Conservation (phyloP, 2,797 vertebrate species). For the Crocidura indochinensis region DNA sequence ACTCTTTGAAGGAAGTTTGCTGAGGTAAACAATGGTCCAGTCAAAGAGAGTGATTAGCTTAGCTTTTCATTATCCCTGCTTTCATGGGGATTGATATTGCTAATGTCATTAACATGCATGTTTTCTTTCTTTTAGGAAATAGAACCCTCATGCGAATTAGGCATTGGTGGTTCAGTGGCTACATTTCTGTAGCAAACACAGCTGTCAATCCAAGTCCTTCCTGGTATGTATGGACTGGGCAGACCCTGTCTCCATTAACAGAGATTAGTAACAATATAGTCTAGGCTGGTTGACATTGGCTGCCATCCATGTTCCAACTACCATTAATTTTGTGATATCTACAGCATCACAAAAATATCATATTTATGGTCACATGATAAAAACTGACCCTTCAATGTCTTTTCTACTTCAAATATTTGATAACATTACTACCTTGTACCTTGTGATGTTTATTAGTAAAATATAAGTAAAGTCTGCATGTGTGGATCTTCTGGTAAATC, state of each 20-base stretch:
- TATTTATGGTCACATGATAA: not conserved
- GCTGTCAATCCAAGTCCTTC: not conserved
- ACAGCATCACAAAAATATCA: not conserved
- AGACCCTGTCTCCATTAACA: too few relatives aligned
- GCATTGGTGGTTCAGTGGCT: not conserved
- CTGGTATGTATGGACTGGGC: not conserved
- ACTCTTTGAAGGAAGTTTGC: not conserved
- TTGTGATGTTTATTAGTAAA: not conserved
- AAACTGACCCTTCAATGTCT: not conserved
- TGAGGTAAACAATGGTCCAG: not conserved
- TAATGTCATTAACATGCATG: not conserved
- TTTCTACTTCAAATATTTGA: not conserved
- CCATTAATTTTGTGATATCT: not conserved
- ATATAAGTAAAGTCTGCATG: not conserved
- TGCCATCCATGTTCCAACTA: not conserved
- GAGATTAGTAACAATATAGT: accelerated
- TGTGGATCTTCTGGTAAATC: not conserved
- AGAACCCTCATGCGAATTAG: not conserved
- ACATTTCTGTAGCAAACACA: not conserved
- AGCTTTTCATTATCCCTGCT: not conserved
- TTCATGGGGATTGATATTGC: not conserved
- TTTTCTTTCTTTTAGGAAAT: not conserved
- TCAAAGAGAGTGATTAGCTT: too few relatives aligned
- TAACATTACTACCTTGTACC: not conserved
- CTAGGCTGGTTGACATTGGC: not conserved